Conservation (phyloP, 2,113 vertebrate species). For the Lipophrys pholis region DNA sequence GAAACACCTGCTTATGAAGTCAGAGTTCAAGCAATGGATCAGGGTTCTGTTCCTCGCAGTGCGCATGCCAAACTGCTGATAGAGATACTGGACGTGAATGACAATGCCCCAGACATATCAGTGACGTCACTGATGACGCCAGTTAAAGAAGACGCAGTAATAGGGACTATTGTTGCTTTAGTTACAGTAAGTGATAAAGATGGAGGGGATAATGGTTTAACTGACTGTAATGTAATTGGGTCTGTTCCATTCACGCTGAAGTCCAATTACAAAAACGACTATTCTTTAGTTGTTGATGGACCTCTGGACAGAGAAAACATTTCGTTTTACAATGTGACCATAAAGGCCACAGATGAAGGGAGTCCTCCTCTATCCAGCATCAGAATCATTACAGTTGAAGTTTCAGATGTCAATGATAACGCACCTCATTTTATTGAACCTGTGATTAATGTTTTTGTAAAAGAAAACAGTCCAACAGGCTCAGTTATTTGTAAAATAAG, state of each 20-base stretch:
- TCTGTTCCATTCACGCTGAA: slow-evolving; percentile 80
- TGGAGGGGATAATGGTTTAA: slow-evolving; percentile 80
- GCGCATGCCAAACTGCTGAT: slow-evolving; percentile 85
- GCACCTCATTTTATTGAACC: slow-evolving; percentile 79
- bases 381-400: slow-evolving; percentile 75
- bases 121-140: slow-evolving; percentile 82
- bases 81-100: slow-evolving; percentile 82
- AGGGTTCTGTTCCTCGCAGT: slow-evolving; percentile 74
- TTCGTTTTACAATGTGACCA: slow-evolving; percentile 84
- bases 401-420: slow-evolving; percentile 91
- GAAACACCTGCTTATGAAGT: slow-evolving; percentile 84
- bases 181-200: slow-evolving; percentile 86
- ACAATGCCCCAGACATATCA: slow-evolving; percentile 79
- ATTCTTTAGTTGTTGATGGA: slow-evolving; percentile 83
- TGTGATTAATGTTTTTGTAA: slow-evolving; percentile 71
- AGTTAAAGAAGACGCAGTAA: slow-evolving; percentile 82
- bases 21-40: slow-evolving; percentile 86
- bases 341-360: slow-evolving; percentile 86
- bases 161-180: slow-evolving; percentile 86
- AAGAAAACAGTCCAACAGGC: slow-evolving; percentile 78
- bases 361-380: slow-evolving; percentile 81
- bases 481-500: slow-evolving; percentile 36
- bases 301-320: slow-evolving; percentile 84
- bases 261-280: slow-evolving; percentile 82
- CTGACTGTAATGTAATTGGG: slow-evolving; percentile 73